Evolutionary conservation across 2,797 vertebrate genomes (phyloP).

Genomic region (Pelodytes ibericus): DNA sequence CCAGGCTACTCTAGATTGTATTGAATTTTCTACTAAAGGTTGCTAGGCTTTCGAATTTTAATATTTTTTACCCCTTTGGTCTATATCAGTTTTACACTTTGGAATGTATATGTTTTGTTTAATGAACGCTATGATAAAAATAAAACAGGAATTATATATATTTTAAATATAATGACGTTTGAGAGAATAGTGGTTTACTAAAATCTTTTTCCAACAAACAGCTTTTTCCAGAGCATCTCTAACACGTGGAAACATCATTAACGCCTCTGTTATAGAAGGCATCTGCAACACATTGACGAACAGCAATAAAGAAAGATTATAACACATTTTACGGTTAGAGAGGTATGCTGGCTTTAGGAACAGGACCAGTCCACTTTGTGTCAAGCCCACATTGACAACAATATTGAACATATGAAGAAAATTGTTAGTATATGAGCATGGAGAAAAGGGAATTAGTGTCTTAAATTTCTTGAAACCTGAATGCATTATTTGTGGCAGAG

Average conservation of each 20-base stretch:
- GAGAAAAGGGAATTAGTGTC: conserved; percentile 43
- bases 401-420: conserved; percentile 35
- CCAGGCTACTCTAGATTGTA: too few species aligned
- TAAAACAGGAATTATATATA: background rate
- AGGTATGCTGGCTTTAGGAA: conserved; percentile 41
- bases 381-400: conserved; percentile 35
- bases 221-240: conserved; percentile 43
- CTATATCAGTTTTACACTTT: too few species aligned
- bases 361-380: conserved; percentile 15
- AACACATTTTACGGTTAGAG: conserved; percentile 47
- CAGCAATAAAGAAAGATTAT: conserved; percentile 54
- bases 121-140: background rate
- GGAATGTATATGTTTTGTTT: too few species aligned
- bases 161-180: conserved; percentile 25
- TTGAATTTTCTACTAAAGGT: too few species aligned
- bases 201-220: conserved; percentile 40
- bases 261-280: conserved; percentile 46
- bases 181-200: conserved; percentile 32
- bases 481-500: conserved; percentile 44
- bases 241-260: conserved; percentile 54
- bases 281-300: conserved; percentile 52
- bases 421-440: conserved; percentile 36
- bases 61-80: too few species aligned
- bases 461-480: conserved; percentile 35
- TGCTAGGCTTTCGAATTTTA: too few species aligned